These are phyloP conservation scores for Hydrolagus colliei DNA, from an alignment of 2,797 vertebrate species.

Conservation along the genomic window DNA sequence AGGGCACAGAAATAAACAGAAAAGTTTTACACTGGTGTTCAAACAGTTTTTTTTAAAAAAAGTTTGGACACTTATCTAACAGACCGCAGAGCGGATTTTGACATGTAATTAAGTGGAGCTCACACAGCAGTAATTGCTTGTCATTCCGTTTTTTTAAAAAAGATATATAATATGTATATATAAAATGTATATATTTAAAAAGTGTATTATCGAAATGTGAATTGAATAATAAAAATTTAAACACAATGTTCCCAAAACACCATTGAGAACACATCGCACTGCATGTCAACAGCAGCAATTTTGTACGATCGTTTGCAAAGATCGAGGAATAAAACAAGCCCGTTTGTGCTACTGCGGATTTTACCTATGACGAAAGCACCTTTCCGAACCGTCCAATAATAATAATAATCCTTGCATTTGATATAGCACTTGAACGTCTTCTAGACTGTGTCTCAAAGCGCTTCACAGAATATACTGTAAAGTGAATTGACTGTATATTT, in stretches of 20 bases:
- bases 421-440: too few relatives aligned
- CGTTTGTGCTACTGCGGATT: background rate
- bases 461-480: too few relatives aligned
- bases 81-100: background rate
- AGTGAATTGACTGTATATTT: too few relatives aligned
- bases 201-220: background rate
- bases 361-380: background rate
- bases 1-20: conserved; percentile 43
- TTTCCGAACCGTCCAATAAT: background rate
- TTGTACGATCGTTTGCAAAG: background rate
- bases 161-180: background rate
- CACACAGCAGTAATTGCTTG: background rate
- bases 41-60: background rate
- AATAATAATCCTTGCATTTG: too few relatives aligned
- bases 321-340: background rate
- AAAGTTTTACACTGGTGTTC: background rate
- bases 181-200: background rate
- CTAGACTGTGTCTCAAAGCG: too few relatives aligned
- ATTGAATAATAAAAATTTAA: conserved; percentile 36
- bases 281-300: conserved; percentile 44
- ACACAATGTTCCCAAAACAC: conserved; percentile 58
- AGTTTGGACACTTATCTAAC: background rate
- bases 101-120: background rate
- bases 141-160: background rate
- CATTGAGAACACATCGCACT: conserved; percentile 66